phyloP scores from a whole-genome alignment of 2,113 vertebrate species.

The Mastomys natalensis region DNA sequence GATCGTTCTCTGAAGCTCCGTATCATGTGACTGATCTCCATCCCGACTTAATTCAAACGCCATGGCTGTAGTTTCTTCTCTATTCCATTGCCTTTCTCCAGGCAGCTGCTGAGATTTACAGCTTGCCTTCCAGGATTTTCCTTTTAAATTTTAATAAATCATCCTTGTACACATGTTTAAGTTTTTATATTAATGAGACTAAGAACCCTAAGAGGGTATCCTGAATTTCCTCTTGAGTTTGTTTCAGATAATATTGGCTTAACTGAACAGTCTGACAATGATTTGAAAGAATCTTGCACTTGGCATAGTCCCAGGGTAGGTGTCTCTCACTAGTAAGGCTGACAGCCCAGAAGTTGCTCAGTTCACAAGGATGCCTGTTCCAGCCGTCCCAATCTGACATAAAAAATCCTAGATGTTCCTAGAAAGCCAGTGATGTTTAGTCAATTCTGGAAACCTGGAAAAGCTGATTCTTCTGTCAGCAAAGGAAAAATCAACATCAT shows the following conservation, averaged over 20 bases:
- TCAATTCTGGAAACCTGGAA: neutral
- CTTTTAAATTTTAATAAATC: neutral
- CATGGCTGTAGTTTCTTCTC: neutral
- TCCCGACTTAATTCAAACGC: neutral
- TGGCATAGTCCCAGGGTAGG: neutral
- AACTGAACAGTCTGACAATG: neutral
- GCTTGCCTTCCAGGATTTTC: neutral
- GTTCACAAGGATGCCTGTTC: neutral
- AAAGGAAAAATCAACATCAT: neutral
- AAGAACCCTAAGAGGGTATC: neutral
- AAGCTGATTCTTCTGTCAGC: neutral
- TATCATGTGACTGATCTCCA: neutral
- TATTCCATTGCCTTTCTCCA: neutral
- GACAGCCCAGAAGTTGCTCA: neutral
- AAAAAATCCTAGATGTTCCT: neutral
- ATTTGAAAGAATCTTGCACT: neutral
- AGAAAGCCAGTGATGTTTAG: neutral
- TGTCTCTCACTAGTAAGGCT: neutral
- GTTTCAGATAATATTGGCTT: neutral
- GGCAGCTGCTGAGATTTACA: neutral
- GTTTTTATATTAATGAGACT: neutral
- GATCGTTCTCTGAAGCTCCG: neutral
- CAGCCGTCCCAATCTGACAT: neutral
- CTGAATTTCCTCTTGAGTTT: neutral
- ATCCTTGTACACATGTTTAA: neutral